Base-by-base conservation (phyloP, 2,113 vertebrate genomes). In the Amphilophus citrinellus region DNA sequence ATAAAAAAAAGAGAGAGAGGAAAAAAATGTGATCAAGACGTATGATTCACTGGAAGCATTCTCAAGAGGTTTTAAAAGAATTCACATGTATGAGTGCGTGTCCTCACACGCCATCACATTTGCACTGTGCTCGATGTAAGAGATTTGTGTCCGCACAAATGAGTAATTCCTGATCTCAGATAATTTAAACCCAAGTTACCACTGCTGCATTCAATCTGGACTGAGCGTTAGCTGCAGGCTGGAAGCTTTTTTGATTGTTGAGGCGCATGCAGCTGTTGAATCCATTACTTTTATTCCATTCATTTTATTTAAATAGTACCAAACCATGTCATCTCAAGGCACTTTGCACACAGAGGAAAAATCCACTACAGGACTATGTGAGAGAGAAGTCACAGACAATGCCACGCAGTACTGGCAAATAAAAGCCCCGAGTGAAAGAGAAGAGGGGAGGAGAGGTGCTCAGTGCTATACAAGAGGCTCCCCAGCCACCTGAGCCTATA, bases 41-140 rank as follows among this genome's bases (percentile, higher is more conserved):
- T 13, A 20, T 71, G 83, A 93, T 93, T 93, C 93, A 94, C 78
- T 84, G 87, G 73, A 82, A 91, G 77, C 63, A 44, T 81, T 80
- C 53, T 61, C 81, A 27, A 63, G 56, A 37, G 77, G 5, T 80
- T 88, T 92, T 63, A 65, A 15, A 85, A 27, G 79, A 82, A 88
- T 84, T 75, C 30, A 59, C 17, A 71, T 14, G 17, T 10, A 44
- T 78, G 82, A 76, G 56, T 24, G 30, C 30, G 30, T 83, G 65
- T 83, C 10, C 15, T 68, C 57, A 37, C 24, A 4, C 53, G 73
- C 35, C 20, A 30, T 58, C 47, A 47, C 50, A 77, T 57, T n/a
- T 68, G 32, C 77, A 65, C 14, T 3, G 7, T n/a, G 63, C 10
- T 73, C 13, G 66, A 71, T 71, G 1, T 3, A 53, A 2, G 44